phyloP scores from a whole-genome alignment of 2,888 invertebrate genomes.

The Coecobrya sp. region DNA sequence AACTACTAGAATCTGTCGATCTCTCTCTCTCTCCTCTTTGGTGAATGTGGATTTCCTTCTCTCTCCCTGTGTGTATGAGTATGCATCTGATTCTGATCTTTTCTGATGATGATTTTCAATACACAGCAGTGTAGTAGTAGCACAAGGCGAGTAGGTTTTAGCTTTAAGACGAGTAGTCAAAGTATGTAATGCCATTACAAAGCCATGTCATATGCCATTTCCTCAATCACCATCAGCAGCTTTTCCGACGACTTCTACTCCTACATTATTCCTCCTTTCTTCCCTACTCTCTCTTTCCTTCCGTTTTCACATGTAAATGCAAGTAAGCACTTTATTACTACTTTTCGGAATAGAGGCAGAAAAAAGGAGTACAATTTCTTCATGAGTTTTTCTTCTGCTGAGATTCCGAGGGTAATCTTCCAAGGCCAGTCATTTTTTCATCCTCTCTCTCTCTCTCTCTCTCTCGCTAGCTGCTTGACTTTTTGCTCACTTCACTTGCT shows the following conservation, averaged over 20 bases:
- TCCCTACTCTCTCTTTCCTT: background rate
- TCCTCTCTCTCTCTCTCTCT: background rate
- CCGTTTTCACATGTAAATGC: constrained; percentile 55
- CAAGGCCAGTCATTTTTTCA: constrained; percentile 51
- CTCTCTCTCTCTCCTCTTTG: background rate
- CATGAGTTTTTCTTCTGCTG: background rate
- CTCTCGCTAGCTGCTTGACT: constrained; percentile 10
- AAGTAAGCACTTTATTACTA: constrained; percentile 53
- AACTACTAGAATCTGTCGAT: background rate
- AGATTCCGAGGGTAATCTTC: constrained; percentile 57
- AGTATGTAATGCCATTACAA: constrained; percentile 46
- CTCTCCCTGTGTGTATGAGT: constrained; percentile 1
- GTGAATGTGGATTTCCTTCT: background rate
- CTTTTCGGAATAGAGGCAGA: background rate
- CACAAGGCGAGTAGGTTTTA: background rate
- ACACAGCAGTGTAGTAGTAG: background rate
- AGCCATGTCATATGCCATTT: constrained; percentile 60
- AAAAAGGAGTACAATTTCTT: constrained; percentile 24
- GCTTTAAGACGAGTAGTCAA: constrained; percentile 12
- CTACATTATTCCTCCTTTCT: constrained; percentile 56
- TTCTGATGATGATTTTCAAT: constrained; percentile 18
- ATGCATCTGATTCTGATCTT: constrained; percentile 50
- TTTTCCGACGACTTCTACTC: background rate
- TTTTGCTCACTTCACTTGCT: constrained; percentile 5
- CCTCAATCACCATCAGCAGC: constrained; percentile 57